Evolutionary conservation across 2,797 vertebrate genomes (phyloP).

Genomic region (Xiphorhynchus erythropygius): DNA sequence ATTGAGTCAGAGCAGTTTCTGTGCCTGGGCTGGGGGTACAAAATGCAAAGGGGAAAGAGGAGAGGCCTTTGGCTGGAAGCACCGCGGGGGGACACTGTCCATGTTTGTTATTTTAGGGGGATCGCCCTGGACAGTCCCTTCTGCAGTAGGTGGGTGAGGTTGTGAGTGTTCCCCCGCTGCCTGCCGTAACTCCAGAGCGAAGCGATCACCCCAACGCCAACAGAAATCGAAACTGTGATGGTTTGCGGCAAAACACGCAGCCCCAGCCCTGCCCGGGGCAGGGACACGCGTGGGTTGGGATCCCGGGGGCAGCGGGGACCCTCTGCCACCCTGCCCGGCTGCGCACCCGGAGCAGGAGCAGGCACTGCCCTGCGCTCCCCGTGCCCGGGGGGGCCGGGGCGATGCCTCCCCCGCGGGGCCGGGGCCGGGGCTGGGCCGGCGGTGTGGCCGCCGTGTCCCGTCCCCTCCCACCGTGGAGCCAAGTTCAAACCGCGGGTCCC

Average conservation of each 20-base stretch:
- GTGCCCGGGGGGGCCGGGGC: not conserved
- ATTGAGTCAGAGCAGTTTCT: not conserved
- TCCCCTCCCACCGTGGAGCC: conserved; percentile 59
- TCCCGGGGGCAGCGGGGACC: not conserved
- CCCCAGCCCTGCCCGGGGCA: not conserved
- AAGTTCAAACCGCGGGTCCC: conserved; percentile 49
- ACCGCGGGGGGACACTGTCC: fast-evolving
- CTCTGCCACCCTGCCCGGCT: not conserved
- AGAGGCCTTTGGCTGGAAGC: not conserved
- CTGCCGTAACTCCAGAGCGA: fast-evolving
- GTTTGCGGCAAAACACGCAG: not conserved
- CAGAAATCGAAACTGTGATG: not conserved
- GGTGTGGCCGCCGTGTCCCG: not conserved
- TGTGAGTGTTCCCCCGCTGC: not conserved
- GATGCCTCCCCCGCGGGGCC: not conserved
- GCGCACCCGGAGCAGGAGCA: not conserved
- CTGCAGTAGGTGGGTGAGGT: fast-evolving
- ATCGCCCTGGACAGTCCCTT: fast-evolving
- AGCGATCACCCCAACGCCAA: not conserved
- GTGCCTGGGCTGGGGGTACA: not conserved
- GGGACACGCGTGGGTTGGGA: not conserved
- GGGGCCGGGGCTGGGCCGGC: not conserved
- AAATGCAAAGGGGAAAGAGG: not conserved
- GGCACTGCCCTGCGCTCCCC: not conserved
- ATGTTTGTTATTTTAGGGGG: fast-evolving